Conservation (phyloP, 2,797 vertebrate species). For the Karalla daura region DNA sequence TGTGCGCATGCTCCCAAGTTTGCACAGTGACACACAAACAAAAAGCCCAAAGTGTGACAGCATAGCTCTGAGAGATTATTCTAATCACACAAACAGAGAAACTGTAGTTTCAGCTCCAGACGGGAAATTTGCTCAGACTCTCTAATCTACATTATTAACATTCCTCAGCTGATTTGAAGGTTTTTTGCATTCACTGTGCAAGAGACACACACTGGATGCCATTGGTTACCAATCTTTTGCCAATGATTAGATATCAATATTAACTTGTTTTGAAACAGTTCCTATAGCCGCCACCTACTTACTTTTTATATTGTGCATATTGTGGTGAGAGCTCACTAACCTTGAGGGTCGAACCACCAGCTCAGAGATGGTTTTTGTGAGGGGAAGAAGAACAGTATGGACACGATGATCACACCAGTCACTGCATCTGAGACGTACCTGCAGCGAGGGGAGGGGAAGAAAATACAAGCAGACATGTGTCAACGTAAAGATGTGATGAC, state of each 20-base stretch:
- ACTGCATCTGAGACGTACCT: slow-evolving; percentile 96
- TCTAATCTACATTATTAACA: slow-evolving; percentile 84
- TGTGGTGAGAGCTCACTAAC: slow-evolving; percentile 77
- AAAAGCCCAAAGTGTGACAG: slow-evolving; percentile 38
- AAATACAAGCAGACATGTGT: slow-evolving; percentile 5
- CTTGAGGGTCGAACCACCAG: slow-evolving; percentile 95
- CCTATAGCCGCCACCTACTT: too few species aligned
- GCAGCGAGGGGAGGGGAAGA: slow-evolving; percentile 4
- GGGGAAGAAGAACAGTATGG: slow-evolving; percentile 95
- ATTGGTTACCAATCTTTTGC: slow-evolving; percentile 8
- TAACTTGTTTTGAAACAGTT: too few species aligned
- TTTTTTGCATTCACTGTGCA: slow-evolving; percentile 38
- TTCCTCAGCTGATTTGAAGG: slow-evolving; percentile 75
- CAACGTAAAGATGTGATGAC: not conserved
- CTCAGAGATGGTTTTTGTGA: slow-evolving; percentile 92
- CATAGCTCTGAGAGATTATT: slow-evolving; percentile 76
- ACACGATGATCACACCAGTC: slow-evolving; percentile 92
- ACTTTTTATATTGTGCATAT: too few species aligned
- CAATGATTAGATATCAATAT: slow-evolving; percentile 7
- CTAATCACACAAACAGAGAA: slow-evolving; percentile 81
- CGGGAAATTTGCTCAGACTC: slow-evolving; percentile 58
- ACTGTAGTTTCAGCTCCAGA: slow-evolving; percentile 69
- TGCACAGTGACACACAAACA: slow-evolving; percentile 14
- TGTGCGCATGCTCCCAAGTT: not conserved
- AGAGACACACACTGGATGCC: slow-evolving; percentile 5